A percentile compares a stretch with the other conserved stretches of the same genome.
These are phyloP conservation scores for Sigmodon hispidus DNA, from an alignment of 2,113 vertebrate species.

Conservation along the genomic window DNA sequence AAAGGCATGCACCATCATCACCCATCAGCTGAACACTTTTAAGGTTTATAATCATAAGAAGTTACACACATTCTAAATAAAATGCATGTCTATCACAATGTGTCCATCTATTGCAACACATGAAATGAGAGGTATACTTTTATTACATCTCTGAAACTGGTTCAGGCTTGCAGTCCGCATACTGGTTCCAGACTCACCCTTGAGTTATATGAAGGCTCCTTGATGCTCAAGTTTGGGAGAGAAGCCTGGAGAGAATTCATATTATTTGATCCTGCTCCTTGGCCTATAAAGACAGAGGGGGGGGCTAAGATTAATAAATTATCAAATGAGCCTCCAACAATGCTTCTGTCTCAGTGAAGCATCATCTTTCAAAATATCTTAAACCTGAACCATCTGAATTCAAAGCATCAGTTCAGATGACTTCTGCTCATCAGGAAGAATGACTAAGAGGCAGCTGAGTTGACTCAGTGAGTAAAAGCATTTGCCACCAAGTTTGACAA, in stretches of 20 bases:
- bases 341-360: background rate
- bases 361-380: constrained; percentile 40
- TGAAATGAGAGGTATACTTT: background rate
- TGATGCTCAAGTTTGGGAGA: constrained; percentile 78
- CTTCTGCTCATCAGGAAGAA: background rate
- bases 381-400: background rate
- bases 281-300: constrained; percentile 80
- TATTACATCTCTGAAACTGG: background rate
- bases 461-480: too few species aligned
- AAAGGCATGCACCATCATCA: rapidly evolving
- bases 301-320: constrained; percentile 24
- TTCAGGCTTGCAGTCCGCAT: constrained; percentile 42
- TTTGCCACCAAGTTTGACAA: too few species aligned
- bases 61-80: constrained; percentile 7
- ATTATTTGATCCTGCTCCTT: constrained; percentile 64
- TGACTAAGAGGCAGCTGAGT: background rate
- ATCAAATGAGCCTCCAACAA: constrained; percentile 31
- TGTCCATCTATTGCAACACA: background rate
- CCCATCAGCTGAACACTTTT: background rate
- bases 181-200: constrained; percentile 83
- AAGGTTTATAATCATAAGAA: constrained; percentile 29
- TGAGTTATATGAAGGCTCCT: constrained; percentile 74
- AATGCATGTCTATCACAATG: background rate
- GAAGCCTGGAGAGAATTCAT: constrained; percentile 79
- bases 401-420: background rate